These are phyloP conservation scores for Choloepus hoffmanni DNA, from an alignment of 2,113 vertebrate genomes.

Conservation along the genomic window DNA sequence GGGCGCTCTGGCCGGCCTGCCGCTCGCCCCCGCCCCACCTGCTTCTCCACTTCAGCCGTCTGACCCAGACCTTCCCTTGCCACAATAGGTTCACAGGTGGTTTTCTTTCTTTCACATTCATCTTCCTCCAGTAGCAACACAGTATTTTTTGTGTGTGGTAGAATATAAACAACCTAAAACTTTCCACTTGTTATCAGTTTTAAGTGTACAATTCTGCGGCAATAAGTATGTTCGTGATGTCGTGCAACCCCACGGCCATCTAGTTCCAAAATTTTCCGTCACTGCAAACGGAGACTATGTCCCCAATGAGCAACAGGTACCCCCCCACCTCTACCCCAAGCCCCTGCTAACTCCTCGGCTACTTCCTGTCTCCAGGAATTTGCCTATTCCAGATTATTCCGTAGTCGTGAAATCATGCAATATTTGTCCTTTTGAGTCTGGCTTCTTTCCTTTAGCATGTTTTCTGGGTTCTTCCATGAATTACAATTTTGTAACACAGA, in stretches of 20 bases:
- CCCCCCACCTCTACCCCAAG: fast-evolving
- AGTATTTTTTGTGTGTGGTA: no score
- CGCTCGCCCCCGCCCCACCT: fast-evolving
- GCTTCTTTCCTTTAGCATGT: no score
- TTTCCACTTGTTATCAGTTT: fast-evolving
- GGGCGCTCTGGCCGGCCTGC: fast-evolving
- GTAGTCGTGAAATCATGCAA: no score
- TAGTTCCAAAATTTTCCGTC: fast-evolving
- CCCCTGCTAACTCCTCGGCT: fast-evolving
- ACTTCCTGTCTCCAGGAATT: background rate
- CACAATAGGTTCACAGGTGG: background rate
- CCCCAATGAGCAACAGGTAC: background rate
- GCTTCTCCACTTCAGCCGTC: background rate
- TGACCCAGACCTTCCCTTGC: background rate
- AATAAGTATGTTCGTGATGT: fast-evolving
- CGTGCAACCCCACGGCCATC: fast-evolving
- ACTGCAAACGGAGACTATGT: background rate
- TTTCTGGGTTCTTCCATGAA: no score
- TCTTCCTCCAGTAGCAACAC: background rate
- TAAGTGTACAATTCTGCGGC: fast-evolving
- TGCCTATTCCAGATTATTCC: background rate
- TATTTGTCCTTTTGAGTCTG: no score
- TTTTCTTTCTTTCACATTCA: background rate
- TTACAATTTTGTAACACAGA: no score
- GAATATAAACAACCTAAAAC: fast-evolving